phyloP scores from a whole-genome alignment of 2,888 invertebrate species.

The Tiliacea citrago region DNA sequence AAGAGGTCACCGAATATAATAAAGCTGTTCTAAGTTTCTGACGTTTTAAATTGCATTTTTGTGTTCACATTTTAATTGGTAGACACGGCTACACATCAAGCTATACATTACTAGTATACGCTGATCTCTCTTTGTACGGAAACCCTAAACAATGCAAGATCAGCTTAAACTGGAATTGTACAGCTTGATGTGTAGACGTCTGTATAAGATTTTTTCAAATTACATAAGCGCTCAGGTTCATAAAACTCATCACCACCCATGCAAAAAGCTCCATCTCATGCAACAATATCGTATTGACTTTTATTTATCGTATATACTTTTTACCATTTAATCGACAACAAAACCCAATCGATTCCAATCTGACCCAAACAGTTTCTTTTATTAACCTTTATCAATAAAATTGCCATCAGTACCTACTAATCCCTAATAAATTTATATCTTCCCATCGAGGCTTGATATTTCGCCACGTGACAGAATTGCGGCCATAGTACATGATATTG shows the following conservation, averaged over 20 bases:
- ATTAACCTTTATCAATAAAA: conserved; percentile 30
- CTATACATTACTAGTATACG: no score
- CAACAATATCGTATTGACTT: neutral
- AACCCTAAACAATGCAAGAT: no score
- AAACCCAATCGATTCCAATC: neutral
- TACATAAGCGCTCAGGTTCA: neutral
- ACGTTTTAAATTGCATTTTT: neutral
- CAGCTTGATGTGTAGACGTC: no score
- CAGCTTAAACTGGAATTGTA: no score
- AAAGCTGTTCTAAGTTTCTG: neutral
- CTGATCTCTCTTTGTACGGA: no score
- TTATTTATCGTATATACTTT: neutral
- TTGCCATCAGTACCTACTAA: conserved; percentile 49
- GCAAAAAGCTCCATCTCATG: no score
- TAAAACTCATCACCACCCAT: neutral
- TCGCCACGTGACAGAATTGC: conserved; percentile 52
- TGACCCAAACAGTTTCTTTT: neutral
- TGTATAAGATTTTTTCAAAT: neutral
- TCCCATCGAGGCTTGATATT: conserved; percentile 51
- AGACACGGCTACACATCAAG: no score
- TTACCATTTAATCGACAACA: neutral
- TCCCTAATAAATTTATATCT: conserved; percentile 57
- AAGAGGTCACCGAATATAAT: neutral
- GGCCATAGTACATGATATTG: conserved; percentile 71
- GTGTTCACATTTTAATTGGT: neutral